phyloP scores from a whole-genome alignment of 2,113 vertebrate genomes.

The Ceratotherium simum region DNA sequence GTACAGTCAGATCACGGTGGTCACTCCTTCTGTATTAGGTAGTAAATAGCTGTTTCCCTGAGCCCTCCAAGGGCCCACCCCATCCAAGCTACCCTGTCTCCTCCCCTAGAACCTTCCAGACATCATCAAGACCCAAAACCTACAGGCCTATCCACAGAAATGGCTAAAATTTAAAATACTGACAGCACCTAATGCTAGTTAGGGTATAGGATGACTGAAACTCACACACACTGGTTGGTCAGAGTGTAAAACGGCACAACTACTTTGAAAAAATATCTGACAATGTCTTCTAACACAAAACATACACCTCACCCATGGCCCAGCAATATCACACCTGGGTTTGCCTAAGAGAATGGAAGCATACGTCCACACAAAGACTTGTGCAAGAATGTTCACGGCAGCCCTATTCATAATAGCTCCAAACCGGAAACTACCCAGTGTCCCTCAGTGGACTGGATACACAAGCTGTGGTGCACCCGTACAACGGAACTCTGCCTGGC shows the following conservation, averaged over 20 bases:
- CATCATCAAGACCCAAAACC: background rate
- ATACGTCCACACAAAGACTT: background rate
- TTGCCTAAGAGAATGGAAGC: background rate
- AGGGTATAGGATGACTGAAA: background rate
- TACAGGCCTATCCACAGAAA: background rate
- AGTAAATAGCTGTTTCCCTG: background rate
- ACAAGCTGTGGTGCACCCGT: background rate
- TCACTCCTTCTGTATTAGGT: background rate
- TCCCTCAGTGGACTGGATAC: background rate
- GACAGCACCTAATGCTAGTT: no score
- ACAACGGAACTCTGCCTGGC: rapidly evolving
- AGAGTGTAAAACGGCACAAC: background rate
- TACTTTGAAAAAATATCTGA: background rate
- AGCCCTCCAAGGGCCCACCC: background rate
- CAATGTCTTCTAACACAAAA: background rate
- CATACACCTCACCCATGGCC: background rate
- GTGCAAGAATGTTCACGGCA: background rate
- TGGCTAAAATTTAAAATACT: background rate
- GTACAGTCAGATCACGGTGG: rapidly evolving
- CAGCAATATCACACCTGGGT: background rate
- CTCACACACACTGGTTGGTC: background rate
- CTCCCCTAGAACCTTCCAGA: background rate
- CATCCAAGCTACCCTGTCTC: background rate
- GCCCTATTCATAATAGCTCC: background rate
- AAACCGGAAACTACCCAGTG: background rate